phyloP scores from a whole-genome alignment of 2,797 vertebrate genomes.

The Tympanoctomys barrerae region DNA sequence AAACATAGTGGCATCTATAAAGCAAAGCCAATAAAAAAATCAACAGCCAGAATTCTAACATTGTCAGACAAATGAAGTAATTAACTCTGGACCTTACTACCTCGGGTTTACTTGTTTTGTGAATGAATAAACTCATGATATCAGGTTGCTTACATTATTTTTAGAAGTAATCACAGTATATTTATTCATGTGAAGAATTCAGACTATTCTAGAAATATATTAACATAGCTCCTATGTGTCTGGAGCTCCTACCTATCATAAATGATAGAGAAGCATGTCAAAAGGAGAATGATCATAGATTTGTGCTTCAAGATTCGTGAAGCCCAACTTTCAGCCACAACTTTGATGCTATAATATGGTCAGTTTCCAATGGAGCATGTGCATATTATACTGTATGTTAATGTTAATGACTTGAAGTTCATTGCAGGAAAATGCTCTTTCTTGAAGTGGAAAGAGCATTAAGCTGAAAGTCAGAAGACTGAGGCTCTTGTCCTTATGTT shows the following conservation, averaged over 20 bases:
- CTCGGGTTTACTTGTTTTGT: neutral
- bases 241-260: neutral
- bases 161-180: neutral
- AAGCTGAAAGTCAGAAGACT: neutral
- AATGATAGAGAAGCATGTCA: neutral
- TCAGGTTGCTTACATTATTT: neutral
- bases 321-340: neutral
- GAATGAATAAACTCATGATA: neutral
- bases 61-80: slow-evolving; percentile 2
- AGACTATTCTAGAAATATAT: neutral
- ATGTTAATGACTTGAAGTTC: slow-evolving; percentile 51
- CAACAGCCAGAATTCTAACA: neutral
- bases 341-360: slow-evolving; percentile 8
- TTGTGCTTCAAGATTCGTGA: neutral
- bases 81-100: neutral
- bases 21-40: neutral
- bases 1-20: neutral
- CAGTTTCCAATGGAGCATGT: slow-evolving; percentile 50
- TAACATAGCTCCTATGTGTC: neutral
- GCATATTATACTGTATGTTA: slow-evolving; percentile 59
- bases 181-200: neutral
- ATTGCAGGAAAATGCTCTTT: slow-evolving; percentile 48
- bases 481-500: slow-evolving; percentile 13
- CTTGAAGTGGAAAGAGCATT: slow-evolving; percentile 45
- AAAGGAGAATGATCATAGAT: neutral